phyloP scores from a whole-genome alignment of 2,888 invertebrate genomes.

The Timema cristinae region DNA sequence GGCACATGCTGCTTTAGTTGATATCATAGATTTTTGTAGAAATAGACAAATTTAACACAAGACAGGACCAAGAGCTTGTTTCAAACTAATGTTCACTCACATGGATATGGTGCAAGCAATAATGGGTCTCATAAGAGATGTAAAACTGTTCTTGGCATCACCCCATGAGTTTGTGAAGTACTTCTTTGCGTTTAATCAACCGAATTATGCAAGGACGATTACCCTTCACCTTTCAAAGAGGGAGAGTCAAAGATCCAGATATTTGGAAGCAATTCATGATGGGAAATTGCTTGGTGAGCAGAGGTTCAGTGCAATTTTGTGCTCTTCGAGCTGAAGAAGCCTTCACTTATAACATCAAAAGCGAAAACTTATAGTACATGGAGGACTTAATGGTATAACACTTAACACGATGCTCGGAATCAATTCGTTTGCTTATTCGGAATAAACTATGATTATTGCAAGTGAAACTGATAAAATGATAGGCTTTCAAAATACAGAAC shows the following conservation, averaged over 20 bases:
- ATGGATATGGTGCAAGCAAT: no score
- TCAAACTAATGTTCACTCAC: no score
- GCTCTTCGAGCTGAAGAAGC: neutral
- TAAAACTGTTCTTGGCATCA: neutral
- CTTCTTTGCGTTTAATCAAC: neutral
- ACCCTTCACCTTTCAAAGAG: neutral
- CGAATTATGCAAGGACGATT: neutral
- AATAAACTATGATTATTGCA: neutral
- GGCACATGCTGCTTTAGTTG: no score
- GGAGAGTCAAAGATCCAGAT: neutral
- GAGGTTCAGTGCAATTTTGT: neutral
- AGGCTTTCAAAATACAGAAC: neutral
- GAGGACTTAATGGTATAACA: neutral
- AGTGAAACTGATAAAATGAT: neutral
- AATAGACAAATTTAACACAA: no score
- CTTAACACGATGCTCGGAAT: neutral
- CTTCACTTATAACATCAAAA: neutral
- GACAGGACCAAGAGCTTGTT: no score
- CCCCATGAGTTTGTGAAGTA: neutral
- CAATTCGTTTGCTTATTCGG: neutral
- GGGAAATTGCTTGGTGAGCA: neutral
- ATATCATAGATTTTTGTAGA: no score
- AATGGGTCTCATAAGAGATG: neutral
- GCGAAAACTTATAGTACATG: neutral
- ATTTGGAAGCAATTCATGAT: neutral